Evolutionary conservation across 2,797 vertebrate species (phyloP), one percentile per base, ranked within the genome.

Genomic region (Chelon auratus): DNA sequence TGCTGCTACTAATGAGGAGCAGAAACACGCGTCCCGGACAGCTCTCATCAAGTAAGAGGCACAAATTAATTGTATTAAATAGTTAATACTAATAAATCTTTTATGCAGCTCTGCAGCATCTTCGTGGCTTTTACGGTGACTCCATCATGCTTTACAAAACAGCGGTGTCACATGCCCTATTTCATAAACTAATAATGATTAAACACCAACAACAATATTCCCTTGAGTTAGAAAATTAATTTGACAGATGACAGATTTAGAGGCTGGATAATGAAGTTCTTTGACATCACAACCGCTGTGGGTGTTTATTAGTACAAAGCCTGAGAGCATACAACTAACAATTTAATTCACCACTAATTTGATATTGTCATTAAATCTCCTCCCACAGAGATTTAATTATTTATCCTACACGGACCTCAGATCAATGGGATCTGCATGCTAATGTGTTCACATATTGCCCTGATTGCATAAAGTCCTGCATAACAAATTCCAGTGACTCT

Each of bases 31-130:
- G 0, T 18, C 81, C 36, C 81, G 68, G 66, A 82, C 65, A 1
- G 77, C 87, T 59, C 81, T 90, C 52, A 81, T 90, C 68, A 90
- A 72, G 90, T 92, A 86, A 71, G 77, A 65, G 43, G 2, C 17
- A 10, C 13, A 30, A 9, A 4, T 2, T 59, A 0, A n/a, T 20
- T 70, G 17, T 12, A 52, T 9, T 13, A 5, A 30, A 54, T 13
- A 18, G 3, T 26, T 53, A 15, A 43, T 7, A 33, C 30, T 33
- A 33, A 33, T 33, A 8, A 3, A 33, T 33, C 30, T 8, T 33
- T 33, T 33, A 33, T 33, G 30, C 30, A 33, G 30, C 30, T 33
- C 30, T 33, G 30, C 30, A 33, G 30, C 30, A 33, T 33, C 30
- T 33, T 33, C 1, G 30, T 33, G 30, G 30, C 30, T 6, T 33